Evolutionary conservation across 2,113 vertebrate genomes (phyloP).

Genomic region (Stigmatopora nigra): DNA sequence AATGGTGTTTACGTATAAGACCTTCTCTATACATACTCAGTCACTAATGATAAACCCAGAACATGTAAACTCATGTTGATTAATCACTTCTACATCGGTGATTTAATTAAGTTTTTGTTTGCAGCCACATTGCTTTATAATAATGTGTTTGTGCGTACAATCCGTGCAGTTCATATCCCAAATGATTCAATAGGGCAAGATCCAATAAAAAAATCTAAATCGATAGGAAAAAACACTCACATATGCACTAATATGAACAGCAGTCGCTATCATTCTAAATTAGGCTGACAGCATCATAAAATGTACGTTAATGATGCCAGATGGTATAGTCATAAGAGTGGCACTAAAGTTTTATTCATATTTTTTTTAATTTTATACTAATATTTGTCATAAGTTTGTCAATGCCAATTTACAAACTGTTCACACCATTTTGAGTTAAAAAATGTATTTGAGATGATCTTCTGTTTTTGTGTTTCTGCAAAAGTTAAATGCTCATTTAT

Average conservation of each 20-base stretch:
- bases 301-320: slow-evolving; percentile 56
- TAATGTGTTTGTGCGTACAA: not conserved
- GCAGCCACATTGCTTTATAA: not conserved
- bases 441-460: no score
- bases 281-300: slow-evolving; percentile 28
- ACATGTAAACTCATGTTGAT: no score
- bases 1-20: no score
- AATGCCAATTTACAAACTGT: no score
- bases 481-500: no score
- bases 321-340: slow-evolving; percentile 10
- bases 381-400: no score
- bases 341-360: no score
- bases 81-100: not conserved
- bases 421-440: no score
- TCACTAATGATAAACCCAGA: no score
- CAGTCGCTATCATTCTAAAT: slow-evolving; percentile 34
- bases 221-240: not conserved
- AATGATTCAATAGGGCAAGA: slow-evolving; percentile 25
- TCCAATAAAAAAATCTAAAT: slow-evolving; percentile 4
- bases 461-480: no score
- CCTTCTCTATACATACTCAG: no score
- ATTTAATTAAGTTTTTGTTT: not conserved
- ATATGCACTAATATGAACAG: not conserved
- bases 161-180: slow-evolving; percentile 16
- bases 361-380: no score